Evolutionary conservation across 2,113 vertebrate genomes (phyloP), one percentile per base, ranked within the genome.

Genomic region (Tetrax tetrax): DNA sequence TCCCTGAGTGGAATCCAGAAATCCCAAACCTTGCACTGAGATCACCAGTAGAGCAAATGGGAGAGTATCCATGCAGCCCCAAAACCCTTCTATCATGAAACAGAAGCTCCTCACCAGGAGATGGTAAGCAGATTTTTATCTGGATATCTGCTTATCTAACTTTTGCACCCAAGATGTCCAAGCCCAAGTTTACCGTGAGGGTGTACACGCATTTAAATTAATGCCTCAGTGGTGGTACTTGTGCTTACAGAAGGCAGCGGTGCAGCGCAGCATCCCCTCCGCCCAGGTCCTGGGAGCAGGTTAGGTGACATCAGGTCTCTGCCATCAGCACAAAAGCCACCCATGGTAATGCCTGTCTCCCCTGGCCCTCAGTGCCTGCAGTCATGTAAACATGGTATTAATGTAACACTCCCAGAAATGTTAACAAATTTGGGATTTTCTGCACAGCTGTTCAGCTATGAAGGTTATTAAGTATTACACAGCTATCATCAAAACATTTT

Each of bases 401-500:
- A 75, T 25, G 4, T 7, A 43, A 57, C 23, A 5, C 61, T 66
- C n/a, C 12, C 27, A 24, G 83, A 85, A 88, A 43, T 22, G 4
- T 20, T 47, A 61, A 60, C 63, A 71, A 72, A 80, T 68, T 15
- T 5, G 70, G 60, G 53, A 16, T 79, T 89, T 94, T 76, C 72
- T 85, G 66, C 77, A 79, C 92, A 95, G 84, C 94, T 98, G 93
- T 91, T 95, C 74, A n/a, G 41, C 86, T 64, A 18, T 3, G 16
- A 82, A 95, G 89, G 89, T 95, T 97, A 87, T 92, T 93, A 89
- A 95, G 93, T 37, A 95, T 77, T 72, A 90, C 41, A 48, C 84
- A 80, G 78, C 78, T 88, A 92, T 77, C 94, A 92, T 83, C 90
- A 96, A 95, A 97, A 88, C 74, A 38, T 70, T 89, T 93, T 93